Evolutionary conservation across 2,113 vertebrate genomes (phyloP), one percentile per base, ranked within the genome.

Genomic region (Antechinus flavipes): DNA sequence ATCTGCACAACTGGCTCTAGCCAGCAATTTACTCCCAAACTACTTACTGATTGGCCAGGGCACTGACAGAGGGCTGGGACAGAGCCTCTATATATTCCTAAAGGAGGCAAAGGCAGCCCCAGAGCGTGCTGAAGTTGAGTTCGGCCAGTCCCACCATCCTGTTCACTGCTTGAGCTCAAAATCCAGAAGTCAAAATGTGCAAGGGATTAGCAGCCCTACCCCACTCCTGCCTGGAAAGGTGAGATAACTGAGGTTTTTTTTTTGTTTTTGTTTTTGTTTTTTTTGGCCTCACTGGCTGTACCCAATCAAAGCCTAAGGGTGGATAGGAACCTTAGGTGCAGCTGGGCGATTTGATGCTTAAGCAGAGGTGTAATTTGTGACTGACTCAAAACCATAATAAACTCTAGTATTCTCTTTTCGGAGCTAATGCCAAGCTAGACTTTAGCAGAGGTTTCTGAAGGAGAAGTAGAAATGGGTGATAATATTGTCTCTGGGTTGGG

Each of bases 201-300:
- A 98, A 98, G 96, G 98, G 98, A 95, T 95, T 98, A 16, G 98
- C 98, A 68, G 98, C 98, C 22, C 90, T 98, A 95, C 98, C 98
- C 47, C 98, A 98, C 55, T 98, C 98, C 5, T 98, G 98, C 84
- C 98, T 98, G 98, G 98, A 98, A 93, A 98, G 98, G 98, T 98
- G 95, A 98, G 97, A 93, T 52, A 54, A 27, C 26, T 0, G 2
- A 84, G 50, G 53, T 94, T 53, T 47, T 47, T 47, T 47, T 47
- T 47, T 47, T 47, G 47, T 47, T 47, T 47, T 47, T 47, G 47
- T 47, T 47, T 47, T 47, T 47, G 47, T 47, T 47, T 47, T 47
- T 90, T 92, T 92, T n/a, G 61, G 35, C 19, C 92, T 91, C 84
- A 46, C 90, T 90, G 91, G 56, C 25, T 24, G 11, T 9, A 12